Evolutionary conservation across 2,888 invertebrate genomes (phyloP).

Genomic region (Pediacus dermestoides): DNA sequence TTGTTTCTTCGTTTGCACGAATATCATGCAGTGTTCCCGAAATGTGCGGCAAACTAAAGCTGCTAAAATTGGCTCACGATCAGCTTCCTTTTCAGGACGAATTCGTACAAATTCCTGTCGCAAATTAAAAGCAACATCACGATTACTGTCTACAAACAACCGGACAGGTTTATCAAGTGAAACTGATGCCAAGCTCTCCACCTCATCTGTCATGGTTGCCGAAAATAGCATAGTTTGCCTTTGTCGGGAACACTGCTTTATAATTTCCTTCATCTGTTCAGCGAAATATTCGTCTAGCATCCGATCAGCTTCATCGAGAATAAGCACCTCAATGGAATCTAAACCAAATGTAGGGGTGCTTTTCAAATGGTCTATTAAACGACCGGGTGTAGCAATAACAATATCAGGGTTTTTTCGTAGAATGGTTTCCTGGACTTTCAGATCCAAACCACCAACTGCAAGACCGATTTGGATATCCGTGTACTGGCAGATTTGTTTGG

Average conservation of each 20-base stretch:
- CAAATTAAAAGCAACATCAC: constrained; percentile 91
- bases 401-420: constrained; percentile 89
- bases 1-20: constrained; percentile 94
- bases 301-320: constrained; percentile 76
- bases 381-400: constrained; percentile 97
- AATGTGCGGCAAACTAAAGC: constrained; percentile 86
- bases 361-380: constrained; percentile 94
- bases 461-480: constrained; percentile 77
- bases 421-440: constrained; percentile 74
- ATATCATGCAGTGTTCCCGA: constrained; percentile 86
- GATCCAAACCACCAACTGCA: constrained; percentile 84
- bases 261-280: constrained; percentile 98
- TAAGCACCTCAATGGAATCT: constrained; percentile 83
- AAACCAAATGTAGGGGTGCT: constrained; percentile 90
- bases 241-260: constrained; percentile 83
- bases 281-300: constrained; percentile 99
- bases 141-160: constrained; percentile 94
- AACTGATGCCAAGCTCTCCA: constrained; percentile 89
- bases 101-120: constrained; percentile 95
- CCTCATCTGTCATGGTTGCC: constrained; percentile 99
- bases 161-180: constrained; percentile 90
- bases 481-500: constrained; percentile 85
- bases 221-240: constrained; percentile 97
- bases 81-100: constrained; percentile 73
- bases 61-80: constrained; percentile 85